A percentile compares a stretch with the other conserved stretches of the same genome.
These are phyloP conservation scores for Dunckerocampus dactyliophorus DNA, from an alignment of 2,113 vertebrate genomes.

Conservation along the genomic window DNA sequence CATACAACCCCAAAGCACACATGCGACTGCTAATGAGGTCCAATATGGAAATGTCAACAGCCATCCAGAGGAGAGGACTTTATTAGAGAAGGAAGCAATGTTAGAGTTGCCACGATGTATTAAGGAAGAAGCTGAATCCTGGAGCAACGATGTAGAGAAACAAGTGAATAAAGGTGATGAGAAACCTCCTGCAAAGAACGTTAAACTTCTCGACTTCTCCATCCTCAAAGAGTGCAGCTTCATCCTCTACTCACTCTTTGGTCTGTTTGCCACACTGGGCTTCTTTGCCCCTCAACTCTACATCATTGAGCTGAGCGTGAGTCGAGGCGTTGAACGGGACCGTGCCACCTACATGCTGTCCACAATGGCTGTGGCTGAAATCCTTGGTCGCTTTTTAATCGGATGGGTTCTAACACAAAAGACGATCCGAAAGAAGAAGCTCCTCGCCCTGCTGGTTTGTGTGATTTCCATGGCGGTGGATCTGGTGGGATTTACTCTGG, in stretches of 20 bases:
- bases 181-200: not conserved
- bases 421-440: constrained; percentile 79
- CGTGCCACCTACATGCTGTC: constrained; percentile 83
- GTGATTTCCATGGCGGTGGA: constrained; percentile 74
- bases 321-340: constrained; percentile 79
- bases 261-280: constrained; percentile 90
- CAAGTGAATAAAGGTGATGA: not conserved
- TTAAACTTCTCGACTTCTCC: constrained; percentile 84
- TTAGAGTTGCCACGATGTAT: not conserved
- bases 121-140: constrained; percentile 3
- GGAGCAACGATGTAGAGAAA: constrained; percentile 7
- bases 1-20: constrained; percentile 27
- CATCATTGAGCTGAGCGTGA: constrained; percentile 87
- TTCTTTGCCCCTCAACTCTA: constrained; percentile 93
- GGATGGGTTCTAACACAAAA: constrained; percentile 81
- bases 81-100: constrained; percentile 44
- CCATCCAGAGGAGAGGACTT: constrained; percentile 34
- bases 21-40: constrained; percentile 55
- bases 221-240: constrained; percentile 85
- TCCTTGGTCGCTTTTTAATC: constrained; percentile 80
- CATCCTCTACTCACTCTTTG: constrained; percentile 89
- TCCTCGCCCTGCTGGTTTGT: constrained; percentile 85
- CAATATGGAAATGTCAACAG: constrained; percentile 59
- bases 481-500: constrained; percentile 84
- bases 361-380: constrained; percentile 85